Base-by-base conservation (phyloP, 2,797 vertebrate species). In the Sebastes cheni region DNA sequence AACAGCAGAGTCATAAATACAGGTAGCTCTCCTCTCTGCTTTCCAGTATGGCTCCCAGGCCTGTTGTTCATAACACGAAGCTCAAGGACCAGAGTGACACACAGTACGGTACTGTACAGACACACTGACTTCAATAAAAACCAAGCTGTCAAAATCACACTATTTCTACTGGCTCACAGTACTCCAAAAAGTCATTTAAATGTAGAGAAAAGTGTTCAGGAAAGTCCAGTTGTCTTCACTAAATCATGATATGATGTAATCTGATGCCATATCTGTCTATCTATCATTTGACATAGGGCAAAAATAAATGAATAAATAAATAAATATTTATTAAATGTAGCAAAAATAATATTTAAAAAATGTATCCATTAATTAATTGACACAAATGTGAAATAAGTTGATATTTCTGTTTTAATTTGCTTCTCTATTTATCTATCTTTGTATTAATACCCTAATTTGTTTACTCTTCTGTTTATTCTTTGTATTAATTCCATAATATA, bases 1-100 rank as follows among this genome's bases (percentile, higher is more conserved):
- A 84, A 86, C 86, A 83, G 70, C 77, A 88, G 75, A 86, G 83
- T 86, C 84, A 75, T 86, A 92, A 93, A 93, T 79, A 90, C 87
- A 85, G 71, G 74, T 80, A 80, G 75, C 78, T 81, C 86, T 84
- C 72, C 73, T 88, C 75, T 82, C 50, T 77, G 82, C 86, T 81
- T 77, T 87, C 82, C 79, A 90, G 73, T 67, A 77, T 13, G 12
- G 65, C 83, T 88, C 89, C 80, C 85, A 67, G 86, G 83, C 70
- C 82, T 84, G 81, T 87, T 90, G 86, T 89, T 80, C 82, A 70
- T 62, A 76, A 76, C 82, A 80, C 84, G 82, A 79, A 75, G 85
- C 86, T 89, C 71, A 75, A 87, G 78, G 76, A 72, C 50, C 32
- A 0, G 36, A 79, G 78, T 20, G 72, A 65, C 80, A 75, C 50